A percentile compares a stretch with the other conserved stretches of the same genome.
These are phyloP conservation scores for Platalea minor DNA, from an alignment of 2,797 vertebrate species.

Conservation along the genomic window DNA sequence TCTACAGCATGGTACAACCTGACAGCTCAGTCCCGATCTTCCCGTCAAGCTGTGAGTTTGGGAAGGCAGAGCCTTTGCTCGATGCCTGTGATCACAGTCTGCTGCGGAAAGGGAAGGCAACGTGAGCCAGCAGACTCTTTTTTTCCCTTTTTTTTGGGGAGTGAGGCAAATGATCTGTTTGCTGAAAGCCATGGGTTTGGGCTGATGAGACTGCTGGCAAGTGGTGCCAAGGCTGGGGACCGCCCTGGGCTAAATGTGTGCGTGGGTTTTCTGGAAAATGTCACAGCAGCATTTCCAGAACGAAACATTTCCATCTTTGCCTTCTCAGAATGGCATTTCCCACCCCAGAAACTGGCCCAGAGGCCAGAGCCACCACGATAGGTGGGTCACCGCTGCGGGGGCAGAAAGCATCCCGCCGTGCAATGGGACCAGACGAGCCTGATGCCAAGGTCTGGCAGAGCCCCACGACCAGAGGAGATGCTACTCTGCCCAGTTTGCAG, in stretches of 20 bases:
- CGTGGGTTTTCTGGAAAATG: neutral
- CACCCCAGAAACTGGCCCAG: neutral
- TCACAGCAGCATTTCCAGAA: neutral
- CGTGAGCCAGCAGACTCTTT: neutral
- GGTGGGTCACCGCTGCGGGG: accelerated
- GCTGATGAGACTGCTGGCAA: neutral
- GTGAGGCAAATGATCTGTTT: neutral
- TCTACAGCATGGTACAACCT: accelerated
- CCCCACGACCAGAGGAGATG: accelerated
- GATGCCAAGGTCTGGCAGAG: neutral
- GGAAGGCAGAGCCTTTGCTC: neutral
- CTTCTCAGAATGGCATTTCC: neutral
- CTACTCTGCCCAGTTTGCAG: neutral
- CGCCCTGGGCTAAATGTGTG: accelerated
- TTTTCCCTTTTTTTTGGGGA: neutral
- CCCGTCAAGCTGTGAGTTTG: neutral
- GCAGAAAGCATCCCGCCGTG: neutral
- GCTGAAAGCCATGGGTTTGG: neutral
- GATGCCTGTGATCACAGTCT: neutral
- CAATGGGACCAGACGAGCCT: accelerated
- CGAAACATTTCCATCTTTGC: neutral
- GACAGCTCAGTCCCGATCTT: neutral
- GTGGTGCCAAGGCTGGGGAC: neutral
- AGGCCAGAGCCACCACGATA: neutral
- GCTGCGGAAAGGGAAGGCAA: neutral